These are phyloP conservation scores for Conomelus anceps DNA, from an alignment of 2,888 invertebrate species.

Conservation along the genomic window DNA sequence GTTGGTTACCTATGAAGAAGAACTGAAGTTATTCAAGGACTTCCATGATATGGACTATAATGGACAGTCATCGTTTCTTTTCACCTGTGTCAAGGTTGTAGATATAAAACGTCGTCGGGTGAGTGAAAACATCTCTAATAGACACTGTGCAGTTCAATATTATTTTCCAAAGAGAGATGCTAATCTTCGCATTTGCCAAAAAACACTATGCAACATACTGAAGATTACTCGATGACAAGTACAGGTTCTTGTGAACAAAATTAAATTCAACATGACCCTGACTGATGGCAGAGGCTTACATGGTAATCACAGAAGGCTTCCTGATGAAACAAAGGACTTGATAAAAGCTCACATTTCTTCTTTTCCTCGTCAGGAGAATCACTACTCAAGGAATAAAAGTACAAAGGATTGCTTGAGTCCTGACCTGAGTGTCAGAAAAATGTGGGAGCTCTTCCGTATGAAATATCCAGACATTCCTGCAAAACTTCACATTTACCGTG, in stretches of 20 bases:
- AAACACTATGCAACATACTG: background rate
- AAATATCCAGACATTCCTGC: slow-evolving; percentile 20
- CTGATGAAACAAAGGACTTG: background rate
- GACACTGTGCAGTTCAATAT: slow-evolving; percentile 12
- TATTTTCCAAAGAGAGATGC: background rate
- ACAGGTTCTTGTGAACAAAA: slow-evolving; percentile 13
- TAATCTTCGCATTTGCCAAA: background rate
- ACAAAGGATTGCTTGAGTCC: slow-evolving; percentile 14
- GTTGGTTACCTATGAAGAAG: background rate
- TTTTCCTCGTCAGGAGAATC: slow-evolving; percentile 22
- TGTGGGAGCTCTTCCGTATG: slow-evolving; percentile 19
- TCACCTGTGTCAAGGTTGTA: background rate
- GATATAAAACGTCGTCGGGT: slow-evolving; percentile 8
- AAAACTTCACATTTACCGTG: slow-evolving; percentile 7
- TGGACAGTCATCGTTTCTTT: background rate
- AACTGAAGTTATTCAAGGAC: background rate
- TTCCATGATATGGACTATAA: slow-evolving; percentile 15
- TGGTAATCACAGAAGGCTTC: background rate
- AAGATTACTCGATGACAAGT: slow-evolving; percentile 11
- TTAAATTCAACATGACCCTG: slow-evolving; percentile 15
- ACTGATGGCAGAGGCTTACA: slow-evolving; percentile 8
- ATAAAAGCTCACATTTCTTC: slow-evolving; percentile 15
- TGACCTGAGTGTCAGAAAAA: slow-evolving; percentile 20
- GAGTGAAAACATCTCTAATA: background rate
- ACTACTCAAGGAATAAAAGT: slow-evolving; percentile 19